Base-by-base conservation (phyloP, 2,113 vertebrate species). In the Megalops atlanticus region DNA sequence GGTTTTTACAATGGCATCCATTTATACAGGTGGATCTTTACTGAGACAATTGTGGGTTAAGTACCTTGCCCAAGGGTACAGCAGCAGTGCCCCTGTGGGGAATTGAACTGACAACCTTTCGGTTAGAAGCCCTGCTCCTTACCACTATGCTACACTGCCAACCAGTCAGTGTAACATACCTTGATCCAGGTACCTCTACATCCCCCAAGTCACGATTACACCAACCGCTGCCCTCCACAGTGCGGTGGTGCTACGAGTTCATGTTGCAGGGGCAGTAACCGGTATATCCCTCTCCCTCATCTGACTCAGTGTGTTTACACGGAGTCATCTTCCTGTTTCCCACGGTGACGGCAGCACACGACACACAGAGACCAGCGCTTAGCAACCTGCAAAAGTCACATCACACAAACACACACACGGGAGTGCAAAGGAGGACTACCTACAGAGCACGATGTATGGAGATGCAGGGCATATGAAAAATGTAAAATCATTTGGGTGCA, bases 241-340 rank as follows among this genome's bases (percentile, higher is more conserved):
- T 38, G 78, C 68, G 31, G 64, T 36, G 64, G 31, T 70, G 21
- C 39, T 40, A 21, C 21, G 58, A 72, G 68, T 47, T 71, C 64
- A 47, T 14, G 78, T 72, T 79, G 70, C 78, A 36, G 24, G 12
- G 39, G 31, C 36, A 39, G 31, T 36, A 41, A 74, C 72, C 39
- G n/a, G 72, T 18, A 36, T 35, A 33, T 27, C 64, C 39, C 64
- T 40, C 41, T 31, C n/a, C 27, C 41, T 36, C 33, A 8, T 40
- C 4, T 35, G 38, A 40, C 40, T 45, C 4, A 79, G 45, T 43
- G 68, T 39, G 31, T 71, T 45, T 79, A 71, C 12, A 21, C 41
- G 70, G 77, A 71, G 68, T 79, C 78, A 79, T 70, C 64, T 7
- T 79, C 41, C 78, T 38, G 64, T 45, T 71, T 35, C 64, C 43